Conservation (phyloP, 2,113 vertebrate genomes). For the Galbula dea region DNA sequence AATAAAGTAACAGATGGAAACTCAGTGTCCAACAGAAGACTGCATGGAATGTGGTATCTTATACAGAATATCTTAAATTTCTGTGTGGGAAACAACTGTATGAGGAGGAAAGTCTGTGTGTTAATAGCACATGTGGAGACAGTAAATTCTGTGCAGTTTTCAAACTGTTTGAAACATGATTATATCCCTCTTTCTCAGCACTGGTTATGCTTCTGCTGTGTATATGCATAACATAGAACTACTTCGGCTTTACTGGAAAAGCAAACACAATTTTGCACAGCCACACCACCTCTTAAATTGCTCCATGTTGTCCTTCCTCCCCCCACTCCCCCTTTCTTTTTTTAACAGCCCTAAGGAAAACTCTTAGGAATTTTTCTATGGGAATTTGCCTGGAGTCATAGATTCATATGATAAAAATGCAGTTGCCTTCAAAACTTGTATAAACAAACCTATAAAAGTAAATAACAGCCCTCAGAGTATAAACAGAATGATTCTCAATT, state of each 20-base stretch:
- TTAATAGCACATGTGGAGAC: background rate
- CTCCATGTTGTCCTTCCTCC: background rate
- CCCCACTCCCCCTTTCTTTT: background rate
- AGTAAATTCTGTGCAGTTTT: background rate
- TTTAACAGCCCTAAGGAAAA: constrained; percentile 20
- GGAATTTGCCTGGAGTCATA: background rate
- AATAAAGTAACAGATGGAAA: background rate
- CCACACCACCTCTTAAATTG: constrained; percentile 30
- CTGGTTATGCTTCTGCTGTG: constrained; percentile 15
- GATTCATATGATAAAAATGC: constrained; percentile 57
- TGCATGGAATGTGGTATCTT: background rate
- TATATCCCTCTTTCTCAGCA: constrained; percentile 26
- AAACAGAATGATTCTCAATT: constrained; percentile 56
- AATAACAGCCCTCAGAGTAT: background rate
- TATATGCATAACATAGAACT: constrained; percentile 3
- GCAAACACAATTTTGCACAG: constrained; percentile 34
- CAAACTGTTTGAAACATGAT: background rate
- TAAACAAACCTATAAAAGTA: constrained; percentile 64
- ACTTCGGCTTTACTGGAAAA: constrained; percentile 37
- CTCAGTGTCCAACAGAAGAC: background rate
- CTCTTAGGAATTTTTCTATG: background rate
- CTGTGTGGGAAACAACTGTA: background rate
- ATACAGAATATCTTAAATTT: background rate
- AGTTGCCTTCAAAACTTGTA: constrained; percentile 32
- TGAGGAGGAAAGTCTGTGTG: accelerated